phyloP scores from a whole-genome alignment of 2,113 vertebrate species.

The Puntigrus tetrazona region DNA sequence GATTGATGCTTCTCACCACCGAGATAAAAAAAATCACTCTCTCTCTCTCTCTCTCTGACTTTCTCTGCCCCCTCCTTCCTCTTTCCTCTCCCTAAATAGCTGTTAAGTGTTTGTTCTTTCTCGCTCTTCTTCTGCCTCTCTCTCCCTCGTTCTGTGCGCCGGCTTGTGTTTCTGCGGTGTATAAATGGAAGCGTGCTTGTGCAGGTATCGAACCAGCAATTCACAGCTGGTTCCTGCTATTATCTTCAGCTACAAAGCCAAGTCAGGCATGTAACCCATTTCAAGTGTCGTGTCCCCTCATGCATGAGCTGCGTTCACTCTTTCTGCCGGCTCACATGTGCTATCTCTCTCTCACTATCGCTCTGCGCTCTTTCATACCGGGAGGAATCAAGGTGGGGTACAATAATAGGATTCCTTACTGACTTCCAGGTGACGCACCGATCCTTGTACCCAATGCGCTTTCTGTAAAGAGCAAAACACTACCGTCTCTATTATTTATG shows the following conservation, averaged over 20 bases:
- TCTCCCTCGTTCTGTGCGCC: not conserved
- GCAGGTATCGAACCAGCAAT: conserved; percentile 58
- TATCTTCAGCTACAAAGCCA: conserved; percentile 56
- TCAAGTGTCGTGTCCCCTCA: conserved; percentile 58
- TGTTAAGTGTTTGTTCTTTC: conserved; percentile 43
- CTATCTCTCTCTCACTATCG: conserved; percentile 12
- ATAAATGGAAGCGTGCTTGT: conserved; percentile 49
- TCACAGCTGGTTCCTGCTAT: conserved; percentile 60
- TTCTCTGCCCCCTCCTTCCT: conserved; percentile 44
- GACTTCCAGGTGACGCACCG: not conserved
- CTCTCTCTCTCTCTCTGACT: not conserved
- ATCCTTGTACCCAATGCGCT: not conserved
- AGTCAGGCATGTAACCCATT: conserved; percentile 64
- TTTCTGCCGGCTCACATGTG: conserved; percentile 17
- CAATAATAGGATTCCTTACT: conserved; percentile 35
- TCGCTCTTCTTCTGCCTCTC: not conserved
- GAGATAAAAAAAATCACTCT: not conserved
- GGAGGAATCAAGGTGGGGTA: conserved; percentile 12
- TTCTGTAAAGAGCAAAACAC: conserved; percentile 7
- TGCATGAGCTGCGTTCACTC: conserved; percentile 33
- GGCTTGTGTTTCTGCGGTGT: conserved; percentile 29
- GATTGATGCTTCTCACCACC: conserved; percentile 37
- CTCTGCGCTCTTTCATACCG: conserved; percentile 8
- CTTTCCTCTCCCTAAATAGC: conserved; percentile 40
- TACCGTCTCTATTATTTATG: conserved; percentile 6